Percentiles rank a stretch among this genome's conserved stretches.
Conservation (phyloP, 2,113 vertebrate genomes). For the Mustela lutreola region DNA sequence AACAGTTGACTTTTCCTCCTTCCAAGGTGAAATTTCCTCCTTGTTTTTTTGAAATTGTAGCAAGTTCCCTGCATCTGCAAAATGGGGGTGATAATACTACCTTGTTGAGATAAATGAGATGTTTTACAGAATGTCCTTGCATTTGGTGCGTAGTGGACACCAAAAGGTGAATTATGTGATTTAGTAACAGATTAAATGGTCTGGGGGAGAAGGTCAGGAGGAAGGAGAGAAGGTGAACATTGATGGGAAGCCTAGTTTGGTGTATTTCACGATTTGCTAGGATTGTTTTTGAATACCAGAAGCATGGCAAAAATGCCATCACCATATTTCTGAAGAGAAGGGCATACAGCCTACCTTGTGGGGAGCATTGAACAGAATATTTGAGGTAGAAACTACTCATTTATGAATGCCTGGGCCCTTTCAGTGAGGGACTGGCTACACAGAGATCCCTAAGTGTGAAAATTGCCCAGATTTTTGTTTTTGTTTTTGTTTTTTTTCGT, state of each 20-base stretch:
- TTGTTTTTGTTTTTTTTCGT: neutral
- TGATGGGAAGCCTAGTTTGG: neutral
- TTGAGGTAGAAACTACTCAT: neutral
- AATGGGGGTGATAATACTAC: neutral
- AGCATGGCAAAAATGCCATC: neutral
- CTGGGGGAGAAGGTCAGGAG: neutral
- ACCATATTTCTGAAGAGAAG: neutral
- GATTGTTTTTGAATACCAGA: constrained; percentile 3
- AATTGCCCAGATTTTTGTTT: neutral
- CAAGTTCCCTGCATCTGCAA: neutral
- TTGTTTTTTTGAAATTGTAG: neutral
- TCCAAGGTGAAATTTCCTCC: neutral
- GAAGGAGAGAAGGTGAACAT: neutral
- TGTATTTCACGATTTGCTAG: neutral
- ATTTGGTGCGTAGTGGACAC: neutral
- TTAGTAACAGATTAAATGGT: neutral
- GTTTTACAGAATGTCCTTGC: neutral
- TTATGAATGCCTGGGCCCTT: neutral
- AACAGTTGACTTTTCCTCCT: neutral
- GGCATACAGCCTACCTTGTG: neutral
- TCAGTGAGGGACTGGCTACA: neutral
- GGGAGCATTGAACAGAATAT: neutral
- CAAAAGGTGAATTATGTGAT: neutral
- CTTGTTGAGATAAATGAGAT: constrained; percentile 35
- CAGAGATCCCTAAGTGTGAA: neutral